Percentiles rank a stretch among this genome's conserved stretches.
Conservation (phyloP, 2,113 vertebrate species). For the Pituophis catenifer region DNA sequence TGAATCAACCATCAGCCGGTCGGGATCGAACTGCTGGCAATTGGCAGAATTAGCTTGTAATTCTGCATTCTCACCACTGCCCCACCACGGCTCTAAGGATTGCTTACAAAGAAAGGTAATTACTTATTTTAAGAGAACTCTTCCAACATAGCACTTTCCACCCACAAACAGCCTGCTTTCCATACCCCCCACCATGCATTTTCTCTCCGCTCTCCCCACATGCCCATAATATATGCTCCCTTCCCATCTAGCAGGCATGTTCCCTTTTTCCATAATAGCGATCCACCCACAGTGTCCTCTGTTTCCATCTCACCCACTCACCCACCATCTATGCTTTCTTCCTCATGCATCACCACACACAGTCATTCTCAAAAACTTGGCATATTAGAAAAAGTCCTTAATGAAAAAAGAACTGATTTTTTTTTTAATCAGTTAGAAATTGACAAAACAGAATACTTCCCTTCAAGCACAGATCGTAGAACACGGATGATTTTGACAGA, state of each 20-base stretch:
- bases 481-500: neutral
- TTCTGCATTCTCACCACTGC: neutral
- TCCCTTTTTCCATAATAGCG: neutral
- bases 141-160: neutral
- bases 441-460: neutral
- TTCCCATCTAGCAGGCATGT: neutral
- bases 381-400: neutral
- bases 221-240: neutral
- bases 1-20: neutral
- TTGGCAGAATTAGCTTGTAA: neutral
- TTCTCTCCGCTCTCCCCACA: neutral
- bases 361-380: neutral
- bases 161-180: neutral
- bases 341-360: neutral
- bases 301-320: neutral
- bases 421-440: neutral
- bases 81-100: neutral
- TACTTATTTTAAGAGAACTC: neutral
- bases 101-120: neutral
- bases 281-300: neutral
- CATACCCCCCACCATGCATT: neutral
- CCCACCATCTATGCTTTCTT: neutral
- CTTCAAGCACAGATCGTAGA: neutral
- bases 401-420: neutral
- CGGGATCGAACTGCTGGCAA: neutral